Percentiles rank a stretch among this genome's conserved stretches.
phyloP scores from a whole-genome alignment of 1,140 invertebrate species.

The Calosoma granatense region DNA sequence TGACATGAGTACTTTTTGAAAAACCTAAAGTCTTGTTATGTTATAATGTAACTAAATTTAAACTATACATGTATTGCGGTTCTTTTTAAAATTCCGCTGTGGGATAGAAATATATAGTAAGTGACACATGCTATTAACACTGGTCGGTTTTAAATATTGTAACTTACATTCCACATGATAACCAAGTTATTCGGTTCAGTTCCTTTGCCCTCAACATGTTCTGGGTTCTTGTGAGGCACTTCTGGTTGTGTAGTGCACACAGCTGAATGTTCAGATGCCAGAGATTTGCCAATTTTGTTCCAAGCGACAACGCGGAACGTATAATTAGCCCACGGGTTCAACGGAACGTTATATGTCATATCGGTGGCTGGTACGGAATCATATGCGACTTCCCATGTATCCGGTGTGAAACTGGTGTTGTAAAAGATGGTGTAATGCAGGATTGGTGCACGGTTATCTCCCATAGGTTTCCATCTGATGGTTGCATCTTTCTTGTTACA shows the following conservation, averaged over 20 bases:
- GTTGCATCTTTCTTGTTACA: conserved; percentile 63
- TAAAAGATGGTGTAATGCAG: conserved; percentile 84
- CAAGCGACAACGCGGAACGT: conserved; percentile 89
- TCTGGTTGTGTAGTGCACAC: conserved; percentile 80
- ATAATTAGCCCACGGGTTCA: conserved; percentile 92
- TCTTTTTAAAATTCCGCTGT: too few relatives aligned
- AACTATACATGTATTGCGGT: too few relatives aligned
- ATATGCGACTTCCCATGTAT: conserved; percentile 74
- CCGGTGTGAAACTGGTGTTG: conserved; percentile 90
- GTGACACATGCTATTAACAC: too few relatives aligned
- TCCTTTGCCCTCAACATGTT: conserved; percentile 86
- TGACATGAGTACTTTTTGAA: conserved; percentile 9
- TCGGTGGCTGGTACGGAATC: conserved; percentile 72
- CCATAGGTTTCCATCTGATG: conserved; percentile 75
- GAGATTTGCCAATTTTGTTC: conserved; percentile 87
- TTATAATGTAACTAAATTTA: too few relatives aligned
- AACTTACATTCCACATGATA: conserved; percentile 73
- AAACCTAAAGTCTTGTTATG: conserved; percentile 5
- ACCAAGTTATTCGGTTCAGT: conserved; percentile 81
- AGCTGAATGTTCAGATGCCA: conserved; percentile 69
- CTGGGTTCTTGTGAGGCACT: conserved; percentile 89
- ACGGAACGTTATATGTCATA: conserved; percentile 58
- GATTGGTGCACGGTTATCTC: conserved; percentile 92
- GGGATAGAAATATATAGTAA: too few relatives aligned
- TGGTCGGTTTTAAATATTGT: background rate